Base-by-base conservation (phyloP, 2,888 invertebrate genomes). In the Archips crataeganus region DNA sequence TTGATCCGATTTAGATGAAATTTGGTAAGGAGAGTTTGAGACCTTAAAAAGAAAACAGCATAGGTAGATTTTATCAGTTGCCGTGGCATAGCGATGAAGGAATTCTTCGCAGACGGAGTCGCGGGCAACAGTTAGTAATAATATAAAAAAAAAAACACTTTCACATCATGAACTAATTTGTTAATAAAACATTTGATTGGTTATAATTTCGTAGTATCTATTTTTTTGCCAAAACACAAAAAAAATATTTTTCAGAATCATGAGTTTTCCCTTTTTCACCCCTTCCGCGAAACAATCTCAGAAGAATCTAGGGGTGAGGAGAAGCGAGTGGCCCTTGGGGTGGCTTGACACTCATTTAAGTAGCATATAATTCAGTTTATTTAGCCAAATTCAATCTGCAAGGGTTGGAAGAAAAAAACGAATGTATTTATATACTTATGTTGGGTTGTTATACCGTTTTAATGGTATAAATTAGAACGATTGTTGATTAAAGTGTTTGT, bases 321-420 rank as follows among this genome's bases (percentile, higher is more conserved):
- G 84, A 84, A 87, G 82, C 79, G 85, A 91, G 90, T 89, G 91
- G 88, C 85, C 85, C 89, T 90, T 82, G 80, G 80, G 86, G 86
- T 78, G 84, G 85, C 91, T 90, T 92, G 95, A 95, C 96, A 95
- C 95, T 95, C 95, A 95, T 95, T 95, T 96, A 96, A 96, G 95
- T 95, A 96, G 95, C 95, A 95, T 95, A 95, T 96, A 96, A 96
- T 96, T 96, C 95, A 95, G 95, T 96, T 96, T 95, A 92, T 94
- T 94, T 94, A 92, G 88, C 84, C 89, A 88, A 93, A 93, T 93
- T 91, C 86, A 90, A 92, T 90, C 87, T 69, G 42, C 82, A 85
- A 87, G 87, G 88, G 87, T 84, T 85, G 84, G 74, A 76, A 74
- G 79, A 77, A 80, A 84, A 85, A 85, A 84, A 84, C 77, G 78